These are phyloP conservation scores for Nymphalis urticae DNA, from an alignment of 2,888 invertebrate species.

Conservation along the genomic window DNA sequence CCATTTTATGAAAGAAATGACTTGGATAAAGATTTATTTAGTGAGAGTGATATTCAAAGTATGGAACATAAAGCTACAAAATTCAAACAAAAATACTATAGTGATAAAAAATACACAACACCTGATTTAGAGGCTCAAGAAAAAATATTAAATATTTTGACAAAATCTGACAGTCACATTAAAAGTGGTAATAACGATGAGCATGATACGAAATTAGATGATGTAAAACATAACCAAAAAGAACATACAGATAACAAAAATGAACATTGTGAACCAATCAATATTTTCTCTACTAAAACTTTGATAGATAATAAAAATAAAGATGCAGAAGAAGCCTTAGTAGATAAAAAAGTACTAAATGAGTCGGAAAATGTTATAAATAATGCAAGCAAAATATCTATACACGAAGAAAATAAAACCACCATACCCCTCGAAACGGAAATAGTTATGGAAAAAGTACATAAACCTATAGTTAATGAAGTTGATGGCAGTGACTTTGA, in stretches of 20 bases:
- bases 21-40: conserved; percentile 58
- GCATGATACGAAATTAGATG: conserved; percentile 15
- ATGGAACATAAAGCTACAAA: conserved; percentile 70
- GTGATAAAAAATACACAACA: conserved; percentile 61
- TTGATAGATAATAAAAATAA: neutral
- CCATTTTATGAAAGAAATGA: conserved; percentile 72
- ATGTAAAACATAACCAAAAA: conserved; percentile 24
- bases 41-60: conserved; percentile 59
- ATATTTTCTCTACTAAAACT: neutral
- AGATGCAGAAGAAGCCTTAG: neutral
- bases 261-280: conserved; percentile 17
- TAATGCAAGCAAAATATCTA: neutral
- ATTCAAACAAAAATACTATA: conserved; percentile 69
- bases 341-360: neutral
- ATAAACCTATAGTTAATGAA: neutral
- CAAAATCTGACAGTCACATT: conserved; percentile 26
- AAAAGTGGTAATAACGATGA: conserved; percentile 19
- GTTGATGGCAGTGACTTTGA: conserved; percentile 23
- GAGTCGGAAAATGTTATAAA: neutral
- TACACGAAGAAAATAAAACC: neutral
- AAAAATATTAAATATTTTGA: conserved; percentile 49
- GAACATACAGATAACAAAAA: conserved; percentile 27
- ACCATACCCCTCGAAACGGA: neutral
- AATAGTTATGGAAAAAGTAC: neutral
- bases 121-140: conserved; percentile 61